These are phyloP conservation scores for Corapipo altera DNA, from an alignment of 2,113 vertebrate species.

Conservation along the genomic window DNA sequence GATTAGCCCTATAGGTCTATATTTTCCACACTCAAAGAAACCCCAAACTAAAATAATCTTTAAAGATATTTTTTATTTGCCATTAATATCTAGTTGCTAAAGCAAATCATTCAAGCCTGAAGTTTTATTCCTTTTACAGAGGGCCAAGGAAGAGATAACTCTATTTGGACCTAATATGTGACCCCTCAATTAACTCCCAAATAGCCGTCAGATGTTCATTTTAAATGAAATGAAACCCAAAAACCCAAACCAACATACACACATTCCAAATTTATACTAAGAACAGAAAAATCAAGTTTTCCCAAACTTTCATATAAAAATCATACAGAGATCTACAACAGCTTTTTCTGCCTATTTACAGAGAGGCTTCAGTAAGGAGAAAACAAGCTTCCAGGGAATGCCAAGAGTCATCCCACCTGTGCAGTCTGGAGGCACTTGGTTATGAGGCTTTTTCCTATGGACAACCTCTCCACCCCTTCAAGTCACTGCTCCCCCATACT, in stretches of 20 bases:
- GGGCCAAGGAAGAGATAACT: neutral
- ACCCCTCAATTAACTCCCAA: neutral
- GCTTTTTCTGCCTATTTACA: neutral
- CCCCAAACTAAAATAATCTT: neutral
- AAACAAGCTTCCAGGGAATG: neutral
- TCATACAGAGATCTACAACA: neutral
- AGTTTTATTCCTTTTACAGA: neutral
- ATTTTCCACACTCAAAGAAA: neutral
- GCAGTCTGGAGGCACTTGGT: neutral
- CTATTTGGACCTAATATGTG: neutral
- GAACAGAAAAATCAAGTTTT: neutral
- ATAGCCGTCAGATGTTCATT: neutral
- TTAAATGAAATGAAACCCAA: neutral
- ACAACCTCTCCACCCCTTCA: rapidly evolving
- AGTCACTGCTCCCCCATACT: neutral
- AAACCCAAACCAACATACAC: neutral
- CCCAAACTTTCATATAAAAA: neutral
- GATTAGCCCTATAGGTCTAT: neutral
- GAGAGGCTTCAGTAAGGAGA: neutral
- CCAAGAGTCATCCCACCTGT: neutral
- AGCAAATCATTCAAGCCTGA: neutral
- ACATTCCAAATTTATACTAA: neutral
- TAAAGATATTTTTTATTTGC: neutral
- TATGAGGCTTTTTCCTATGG: rapidly evolving
- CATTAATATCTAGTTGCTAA: neutral